Base-by-base conservation (phyloP, 1,140 invertebrate species). In the Goniozus legneri region DNA sequence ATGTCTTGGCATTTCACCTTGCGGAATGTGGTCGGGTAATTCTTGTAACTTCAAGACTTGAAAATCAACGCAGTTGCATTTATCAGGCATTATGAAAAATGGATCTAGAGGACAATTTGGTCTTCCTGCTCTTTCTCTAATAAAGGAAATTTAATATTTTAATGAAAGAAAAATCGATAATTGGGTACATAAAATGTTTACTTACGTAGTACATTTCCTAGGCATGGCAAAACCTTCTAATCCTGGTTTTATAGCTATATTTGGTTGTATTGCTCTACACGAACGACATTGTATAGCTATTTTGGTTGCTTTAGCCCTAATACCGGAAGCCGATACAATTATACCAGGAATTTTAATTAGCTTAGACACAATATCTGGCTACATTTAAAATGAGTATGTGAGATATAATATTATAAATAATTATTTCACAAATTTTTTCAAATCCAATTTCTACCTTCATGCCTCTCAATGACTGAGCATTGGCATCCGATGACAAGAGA, bases 1-100 rank as follows among this genome's bases (percentile, higher is more conserved):
- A 76, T 99, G 97, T 6, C 97, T 80, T 0, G 97, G 97, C 82
- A 99, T 93, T 81, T 99, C 97, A 43, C 97, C 96, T 67, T 98
- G 94, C 0, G 97, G 97, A 48, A 99, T 91, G 52, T 87, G 88
- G 73, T 99, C 97, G 3, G 95, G 94, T 7, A 92, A 77, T 77
- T 99, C 97, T 83, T 99, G 97, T 8, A 99, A 72, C 73, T 98
- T 99, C 0, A 91, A 61, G 1, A 86, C 81, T 84, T 91, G 82
- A 69, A 92, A 98, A 77, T 99, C 97, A 3, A 98, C 90, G 74
- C 97, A 99, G 55, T 86, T 82, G 67, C 96, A 98, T 73, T 97
- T 97, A 65, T 99, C 97, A 18, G 97, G 95, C 71, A 89, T 86
- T 51, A 99, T 97, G 66, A 96, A 97, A 69, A 92, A 99, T 3